Evolutionary conservation across 2,113 vertebrate genomes (phyloP).

Genomic region (Ceyx cyanopectus): DNA sequence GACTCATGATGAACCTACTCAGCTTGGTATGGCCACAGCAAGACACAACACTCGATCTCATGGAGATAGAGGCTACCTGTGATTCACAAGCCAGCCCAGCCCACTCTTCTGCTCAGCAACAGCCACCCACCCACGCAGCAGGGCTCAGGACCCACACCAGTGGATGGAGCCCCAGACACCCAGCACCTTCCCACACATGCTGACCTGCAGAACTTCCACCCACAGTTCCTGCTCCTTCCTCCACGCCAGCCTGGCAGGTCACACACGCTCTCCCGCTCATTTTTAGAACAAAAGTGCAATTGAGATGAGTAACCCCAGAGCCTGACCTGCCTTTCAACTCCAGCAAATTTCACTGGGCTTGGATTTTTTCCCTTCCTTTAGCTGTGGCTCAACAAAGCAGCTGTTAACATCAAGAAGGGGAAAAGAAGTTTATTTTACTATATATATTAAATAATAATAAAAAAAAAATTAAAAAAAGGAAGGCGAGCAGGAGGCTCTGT

Average conservation of each 20-base stretch:
- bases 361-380: background rate
- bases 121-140: background rate
- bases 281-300: background rate
- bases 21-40: background rate
- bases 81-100: background rate
- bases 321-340: background rate
- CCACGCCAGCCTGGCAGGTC: fast-evolving
- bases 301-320: background rate
- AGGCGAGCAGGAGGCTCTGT: background rate
- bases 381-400: background rate
- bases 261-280: fast-evolving
- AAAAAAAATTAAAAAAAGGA: background rate
- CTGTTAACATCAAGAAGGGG: background rate
- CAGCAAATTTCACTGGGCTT: background rate
- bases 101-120: background rate
- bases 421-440: background rate
- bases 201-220: background rate
- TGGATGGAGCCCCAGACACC: background rate
- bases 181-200: background rate
- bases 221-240: background rate
- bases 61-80: background rate
- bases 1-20: background rate
- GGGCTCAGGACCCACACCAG: background rate
- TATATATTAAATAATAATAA: background rate
- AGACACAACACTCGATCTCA: background rate